A percentile compares a stretch with the other conserved stretches of the same genome.
These are phyloP conservation scores for Sebastolobus alascanus DNA, from an alignment of 2,797 vertebrate species.

Conservation along the genomic window DNA sequence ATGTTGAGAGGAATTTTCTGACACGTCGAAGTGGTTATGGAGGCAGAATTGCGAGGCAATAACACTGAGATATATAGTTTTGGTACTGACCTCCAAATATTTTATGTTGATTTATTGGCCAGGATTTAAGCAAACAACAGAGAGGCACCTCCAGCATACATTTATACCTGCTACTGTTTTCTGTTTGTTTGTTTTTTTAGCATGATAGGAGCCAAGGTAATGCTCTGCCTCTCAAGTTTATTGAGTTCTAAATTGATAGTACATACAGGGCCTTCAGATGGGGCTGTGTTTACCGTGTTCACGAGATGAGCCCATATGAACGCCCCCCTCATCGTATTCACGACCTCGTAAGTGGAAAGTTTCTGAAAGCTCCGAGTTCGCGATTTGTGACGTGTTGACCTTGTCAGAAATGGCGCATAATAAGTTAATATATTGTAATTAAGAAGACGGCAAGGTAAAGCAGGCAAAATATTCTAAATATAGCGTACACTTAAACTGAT, in stretches of 20 bases:
- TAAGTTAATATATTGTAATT: too few species aligned
- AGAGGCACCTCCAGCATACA: constrained; percentile 8
- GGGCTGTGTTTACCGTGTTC: too few species aligned
- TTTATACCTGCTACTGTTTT: constrained; percentile 9
- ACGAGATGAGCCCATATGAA: too few species aligned
- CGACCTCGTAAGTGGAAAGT: fast-evolving
- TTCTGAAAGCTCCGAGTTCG: too few species aligned
- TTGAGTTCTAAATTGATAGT: not conserved
- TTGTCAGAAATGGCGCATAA: too few species aligned
- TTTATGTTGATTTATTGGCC: constrained; percentile 63
- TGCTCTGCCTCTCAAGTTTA: not conserved
- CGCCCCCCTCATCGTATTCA: too few species aligned
- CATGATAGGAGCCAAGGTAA: not conserved
- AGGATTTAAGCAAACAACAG: constrained; percentile 35
- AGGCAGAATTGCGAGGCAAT: constrained; percentile 46
- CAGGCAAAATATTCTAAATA: too few species aligned
- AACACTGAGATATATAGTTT: constrained; percentile 48
- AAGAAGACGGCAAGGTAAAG: too few species aligned
- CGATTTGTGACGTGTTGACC: too few species aligned
- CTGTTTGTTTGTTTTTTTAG: not conserved
- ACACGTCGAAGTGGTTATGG: constrained; percentile 64
- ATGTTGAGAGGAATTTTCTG: constrained; percentile 65
- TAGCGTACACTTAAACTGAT: too few species aligned
- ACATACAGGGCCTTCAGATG: too few species aligned
- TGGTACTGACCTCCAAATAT: constrained; percentile 34